Evolutionary conservation across 2,797 vertebrate species (phyloP).

Genomic region (Chelon auratus): DNA sequence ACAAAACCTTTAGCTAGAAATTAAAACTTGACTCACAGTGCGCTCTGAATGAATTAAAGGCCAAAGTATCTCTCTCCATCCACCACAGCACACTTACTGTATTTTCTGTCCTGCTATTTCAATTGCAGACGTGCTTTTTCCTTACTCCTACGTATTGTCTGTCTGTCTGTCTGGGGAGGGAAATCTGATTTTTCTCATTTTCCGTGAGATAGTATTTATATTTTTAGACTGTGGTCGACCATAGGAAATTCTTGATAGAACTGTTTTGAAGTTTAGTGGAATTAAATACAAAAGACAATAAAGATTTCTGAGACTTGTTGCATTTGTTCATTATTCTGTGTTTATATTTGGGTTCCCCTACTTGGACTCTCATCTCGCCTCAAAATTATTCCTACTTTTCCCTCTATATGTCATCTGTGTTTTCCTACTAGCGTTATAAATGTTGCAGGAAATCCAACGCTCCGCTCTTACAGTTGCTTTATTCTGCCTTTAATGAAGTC

Average conservation of each 20-base stretch:
- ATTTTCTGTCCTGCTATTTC: slow-evolving; percentile 27
- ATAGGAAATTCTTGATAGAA: no score
- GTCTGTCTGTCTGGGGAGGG: neutral
- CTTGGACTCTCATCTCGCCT: neutral
- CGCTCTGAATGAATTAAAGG: slow-evolving; percentile 54
- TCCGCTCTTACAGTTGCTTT: slow-evolving; percentile 27
- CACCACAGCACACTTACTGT: slow-evolving; percentile 40
- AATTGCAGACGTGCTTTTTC: slow-evolving; percentile 5
- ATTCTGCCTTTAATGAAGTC: slow-evolving; percentile 53
- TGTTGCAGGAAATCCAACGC: slow-evolving; percentile 35
- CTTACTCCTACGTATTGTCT: slow-evolving; percentile 2
- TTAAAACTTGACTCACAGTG: slow-evolving; percentile 62
- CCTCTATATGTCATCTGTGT: slow-evolving; percentile 5
- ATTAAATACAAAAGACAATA: neutral
- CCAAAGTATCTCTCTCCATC: slow-evolving; percentile 21
- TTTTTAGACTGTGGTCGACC: neutral
- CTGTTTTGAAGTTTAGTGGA: neutral
- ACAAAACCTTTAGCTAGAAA: slow-evolving; percentile 47
- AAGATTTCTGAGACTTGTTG: neutral
- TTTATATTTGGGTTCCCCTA: neutral
- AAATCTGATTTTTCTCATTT: neutral
- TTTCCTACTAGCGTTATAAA: slow-evolving; percentile 8
- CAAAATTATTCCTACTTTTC: neutral
- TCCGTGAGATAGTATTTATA: neutral
- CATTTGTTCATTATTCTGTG: neutral